phyloP scores from a whole-genome alignment of 2,113 vertebrate genomes.

The Carettochelys insculpta region DNA sequence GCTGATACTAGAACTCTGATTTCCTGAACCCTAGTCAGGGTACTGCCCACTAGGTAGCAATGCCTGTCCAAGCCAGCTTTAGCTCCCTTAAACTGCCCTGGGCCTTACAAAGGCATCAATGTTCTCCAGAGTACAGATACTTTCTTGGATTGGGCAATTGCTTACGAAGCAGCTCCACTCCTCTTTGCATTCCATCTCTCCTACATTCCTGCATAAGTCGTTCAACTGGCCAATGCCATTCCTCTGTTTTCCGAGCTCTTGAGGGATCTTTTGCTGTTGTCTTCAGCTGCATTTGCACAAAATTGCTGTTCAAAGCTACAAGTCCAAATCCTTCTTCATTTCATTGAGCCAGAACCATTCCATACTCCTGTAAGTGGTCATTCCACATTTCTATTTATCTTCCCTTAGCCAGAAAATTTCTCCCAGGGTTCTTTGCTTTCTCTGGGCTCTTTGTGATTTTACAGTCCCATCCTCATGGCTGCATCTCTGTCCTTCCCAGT shows the following conservation, averaged over 20 bases:
- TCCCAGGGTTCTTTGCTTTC: background rate
- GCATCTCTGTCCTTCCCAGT: background rate
- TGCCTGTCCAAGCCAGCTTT: background rate
- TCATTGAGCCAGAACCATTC: background rate
- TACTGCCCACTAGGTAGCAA: background rate
- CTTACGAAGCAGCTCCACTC: background rate
- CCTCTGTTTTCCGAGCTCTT: background rate
- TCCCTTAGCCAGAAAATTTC: background rate
- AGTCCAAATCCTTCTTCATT: background rate
- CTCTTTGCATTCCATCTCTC: background rate
- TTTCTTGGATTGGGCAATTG: background rate
- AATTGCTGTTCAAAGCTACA: background rate
- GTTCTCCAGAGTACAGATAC: background rate
- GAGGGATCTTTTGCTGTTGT: background rate
- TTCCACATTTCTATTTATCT: background rate
- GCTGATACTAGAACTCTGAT: background rate
- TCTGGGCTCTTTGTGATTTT: background rate
- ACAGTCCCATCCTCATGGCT: background rate
- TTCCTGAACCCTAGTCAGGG: background rate
- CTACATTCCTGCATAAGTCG: background rate
- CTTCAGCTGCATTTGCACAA: background rate
- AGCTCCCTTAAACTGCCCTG: background rate
- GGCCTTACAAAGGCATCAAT: background rate
- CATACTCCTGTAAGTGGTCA: background rate
- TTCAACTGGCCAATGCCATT: background rate